Percentiles rank a stretch among this genome's conserved stretches.
Conservation (phyloP, 2,797 vertebrate species). For the Sebastes hopkinsi region DNA sequence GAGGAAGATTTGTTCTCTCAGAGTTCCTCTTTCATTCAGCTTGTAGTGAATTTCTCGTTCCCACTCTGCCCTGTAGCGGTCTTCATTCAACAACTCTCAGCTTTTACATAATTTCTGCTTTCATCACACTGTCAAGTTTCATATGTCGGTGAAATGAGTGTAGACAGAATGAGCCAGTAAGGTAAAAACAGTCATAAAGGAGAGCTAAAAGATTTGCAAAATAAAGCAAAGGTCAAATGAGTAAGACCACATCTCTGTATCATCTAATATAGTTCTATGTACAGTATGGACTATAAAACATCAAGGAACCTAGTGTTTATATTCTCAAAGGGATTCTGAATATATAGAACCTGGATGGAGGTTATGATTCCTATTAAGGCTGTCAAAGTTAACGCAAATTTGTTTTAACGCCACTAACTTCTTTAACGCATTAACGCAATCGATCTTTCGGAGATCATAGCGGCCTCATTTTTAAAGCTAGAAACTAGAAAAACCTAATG, state of each 20-base stretch:
- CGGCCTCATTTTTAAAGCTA: too few relatives aligned
- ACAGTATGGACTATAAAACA: background rate
- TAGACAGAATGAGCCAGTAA: background rate
- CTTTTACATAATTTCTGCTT: background rate
- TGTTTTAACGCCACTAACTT: too few relatives aligned
- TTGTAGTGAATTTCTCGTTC: background rate
- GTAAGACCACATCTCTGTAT: background rate
- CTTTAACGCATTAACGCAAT: too few relatives aligned
- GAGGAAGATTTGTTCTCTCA: background rate
- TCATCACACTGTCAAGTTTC: background rate
- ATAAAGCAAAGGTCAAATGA: background rate
- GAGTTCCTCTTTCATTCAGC: background rate
- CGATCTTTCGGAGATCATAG: too few relatives aligned
- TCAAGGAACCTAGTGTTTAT: background rate
- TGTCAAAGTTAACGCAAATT: too few relatives aligned
- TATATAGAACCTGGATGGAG: background rate
- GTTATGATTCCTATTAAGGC: background rate
- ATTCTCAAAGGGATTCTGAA: background rate
- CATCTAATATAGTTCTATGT: background rate
- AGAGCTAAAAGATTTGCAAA: background rate
- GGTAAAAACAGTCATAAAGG: background rate
- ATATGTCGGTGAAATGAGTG: background rate
- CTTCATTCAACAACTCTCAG: background rate
- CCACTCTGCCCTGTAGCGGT: background rate
- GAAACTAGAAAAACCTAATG: too few relatives aligned